These are phyloP conservation scores for Chunga burmeisteri DNA, from an alignment of 2,113 vertebrate species.

Conservation along the genomic window DNA sequence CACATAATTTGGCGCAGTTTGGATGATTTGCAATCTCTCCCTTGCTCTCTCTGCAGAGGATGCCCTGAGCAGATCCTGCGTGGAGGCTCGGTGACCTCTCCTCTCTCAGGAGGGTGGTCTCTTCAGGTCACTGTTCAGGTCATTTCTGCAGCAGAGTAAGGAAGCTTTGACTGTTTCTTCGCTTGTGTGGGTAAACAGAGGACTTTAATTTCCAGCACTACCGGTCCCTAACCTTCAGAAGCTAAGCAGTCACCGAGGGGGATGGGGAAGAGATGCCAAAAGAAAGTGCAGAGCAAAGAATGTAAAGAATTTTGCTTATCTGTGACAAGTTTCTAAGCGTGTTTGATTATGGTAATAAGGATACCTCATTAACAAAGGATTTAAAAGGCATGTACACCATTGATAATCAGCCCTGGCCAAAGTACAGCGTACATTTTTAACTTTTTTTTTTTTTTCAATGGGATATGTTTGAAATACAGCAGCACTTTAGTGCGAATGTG, in stretches of 20 bases:
- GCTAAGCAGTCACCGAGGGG: background rate
- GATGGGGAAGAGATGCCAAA: slow-evolving; percentile 16
- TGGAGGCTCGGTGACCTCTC: slow-evolving; percentile 24
- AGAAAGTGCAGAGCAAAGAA: slow-evolving; percentile 45
- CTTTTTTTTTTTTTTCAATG: background rate
- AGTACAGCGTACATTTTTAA: background rate
- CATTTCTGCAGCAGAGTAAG: slow-evolving; percentile 15
- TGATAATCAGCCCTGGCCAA: slow-evolving; percentile 41
- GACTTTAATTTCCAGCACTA: slow-evolving; percentile 18
- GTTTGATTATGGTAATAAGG: slow-evolving; percentile 63
- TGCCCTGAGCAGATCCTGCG: slow-evolving; percentile 20
- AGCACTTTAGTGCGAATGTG: background rate
- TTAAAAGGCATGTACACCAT: slow-evolving; percentile 44
- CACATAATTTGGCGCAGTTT: slow-evolving; percentile 61
- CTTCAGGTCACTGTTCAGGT: slow-evolving; percentile 43
- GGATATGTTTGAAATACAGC: background rate
- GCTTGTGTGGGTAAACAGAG: slow-evolving; percentile 19
- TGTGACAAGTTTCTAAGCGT: slow-evolving; percentile 53
- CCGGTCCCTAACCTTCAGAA: slow-evolving; percentile 37
- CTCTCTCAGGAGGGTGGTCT: slow-evolving; percentile 56
- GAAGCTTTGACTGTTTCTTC: slow-evolving; percentile 26
- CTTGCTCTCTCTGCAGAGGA: background rate
- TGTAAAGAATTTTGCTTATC: slow-evolving; percentile 64
- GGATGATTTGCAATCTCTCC: slow-evolving; percentile 52
- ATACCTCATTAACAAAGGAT: slow-evolving; percentile 55